Evolutionary conservation across 2,888 invertebrate species (phyloP).

Genomic region (Melanophora roralis): DNA sequence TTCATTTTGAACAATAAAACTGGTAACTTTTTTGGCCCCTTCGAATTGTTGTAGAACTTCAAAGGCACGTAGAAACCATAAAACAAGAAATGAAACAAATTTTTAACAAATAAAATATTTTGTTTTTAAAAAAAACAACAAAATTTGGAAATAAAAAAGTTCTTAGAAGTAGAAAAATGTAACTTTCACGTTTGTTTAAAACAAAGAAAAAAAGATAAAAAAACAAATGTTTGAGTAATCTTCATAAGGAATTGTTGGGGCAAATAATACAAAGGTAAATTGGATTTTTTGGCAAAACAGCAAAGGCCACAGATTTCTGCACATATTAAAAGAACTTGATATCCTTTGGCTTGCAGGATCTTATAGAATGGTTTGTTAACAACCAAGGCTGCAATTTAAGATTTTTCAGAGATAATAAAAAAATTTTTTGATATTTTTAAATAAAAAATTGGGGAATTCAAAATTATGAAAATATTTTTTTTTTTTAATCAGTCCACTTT

Average conservation of each 20-base stretch:
- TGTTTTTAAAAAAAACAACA: not conserved
- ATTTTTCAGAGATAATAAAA: too few relatives aligned
- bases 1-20: conserved; percentile 25
- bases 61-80: conserved; percentile 39
- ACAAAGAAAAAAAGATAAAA: too few relatives aligned
- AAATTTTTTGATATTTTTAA: too few relatives aligned
- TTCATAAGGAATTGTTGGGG: not conserved
- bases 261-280: not conserved
- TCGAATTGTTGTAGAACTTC: conserved; percentile 32
- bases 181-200: not conserved
- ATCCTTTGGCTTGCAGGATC: not conserved
- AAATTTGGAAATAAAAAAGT: not conserved
- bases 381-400: not conserved
- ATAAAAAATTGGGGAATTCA: too few relatives aligned
- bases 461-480: too few relatives aligned
- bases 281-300: not conserved
- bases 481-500: too few relatives aligned
- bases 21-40: not conserved
- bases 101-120: conserved; percentile 44
- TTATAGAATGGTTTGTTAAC: too few relatives aligned
- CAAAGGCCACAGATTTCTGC: not conserved
- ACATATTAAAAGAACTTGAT: not conserved
- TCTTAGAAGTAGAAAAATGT: not conserved
- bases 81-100: conserved; percentile 50
- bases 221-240: not conserved